phyloP scores from a whole-genome alignment of 1,140 invertebrate genomes.

The Olivierus martensii region DNA sequence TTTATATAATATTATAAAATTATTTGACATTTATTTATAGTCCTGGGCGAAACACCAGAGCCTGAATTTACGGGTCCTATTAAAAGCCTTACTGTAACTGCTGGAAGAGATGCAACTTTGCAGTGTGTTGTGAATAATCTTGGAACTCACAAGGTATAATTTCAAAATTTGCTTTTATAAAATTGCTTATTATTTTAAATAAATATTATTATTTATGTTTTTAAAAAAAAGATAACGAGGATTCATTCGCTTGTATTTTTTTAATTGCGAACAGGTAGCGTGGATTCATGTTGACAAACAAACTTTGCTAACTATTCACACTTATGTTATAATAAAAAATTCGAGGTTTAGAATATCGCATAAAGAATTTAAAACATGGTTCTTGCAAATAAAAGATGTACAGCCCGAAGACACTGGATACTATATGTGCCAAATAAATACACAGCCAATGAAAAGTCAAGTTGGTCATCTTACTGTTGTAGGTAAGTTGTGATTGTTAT shows the following conservation, averaged over 20 bases:
- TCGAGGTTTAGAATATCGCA: constrained; percentile 75
- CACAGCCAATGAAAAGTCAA: constrained; percentile 80
- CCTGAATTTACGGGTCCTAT: constrained; percentile 57
- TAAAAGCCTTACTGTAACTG: constrained; percentile 57
- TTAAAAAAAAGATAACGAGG: too few species aligned
- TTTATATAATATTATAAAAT: background rate
- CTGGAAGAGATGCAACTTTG: constrained; percentile 57
- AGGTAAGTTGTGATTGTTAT: constrained; percentile 52
- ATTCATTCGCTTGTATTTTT: too few species aligned
- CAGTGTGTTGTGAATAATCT: constrained; percentile 63
- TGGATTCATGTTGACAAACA: constrained; percentile 56
- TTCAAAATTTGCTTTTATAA: too few species aligned
- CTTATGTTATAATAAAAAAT: constrained; percentile 80
- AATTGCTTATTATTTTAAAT: too few species aligned
- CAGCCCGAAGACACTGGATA: constrained; percentile 78
- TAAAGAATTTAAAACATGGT: constrained; percentile 49
- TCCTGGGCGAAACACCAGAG: constrained; percentile 3
- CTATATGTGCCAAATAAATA: constrained; percentile 95
- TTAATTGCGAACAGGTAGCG: constrained; percentile 32
- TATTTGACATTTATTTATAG: background rate
- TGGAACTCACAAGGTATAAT: constrained; percentile 56
- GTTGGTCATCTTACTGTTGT: constrained; percentile 85
- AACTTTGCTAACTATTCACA: constrained; percentile 25
- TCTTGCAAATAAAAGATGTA: constrained; percentile 76
- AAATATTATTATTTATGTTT: too few species aligned